A percentile compares a stretch with the other conserved stretches of the same genome.
phyloP scores from a whole-genome alignment of 2,113 vertebrate genomes.

The Sylvicapra grimmia region DNA sequence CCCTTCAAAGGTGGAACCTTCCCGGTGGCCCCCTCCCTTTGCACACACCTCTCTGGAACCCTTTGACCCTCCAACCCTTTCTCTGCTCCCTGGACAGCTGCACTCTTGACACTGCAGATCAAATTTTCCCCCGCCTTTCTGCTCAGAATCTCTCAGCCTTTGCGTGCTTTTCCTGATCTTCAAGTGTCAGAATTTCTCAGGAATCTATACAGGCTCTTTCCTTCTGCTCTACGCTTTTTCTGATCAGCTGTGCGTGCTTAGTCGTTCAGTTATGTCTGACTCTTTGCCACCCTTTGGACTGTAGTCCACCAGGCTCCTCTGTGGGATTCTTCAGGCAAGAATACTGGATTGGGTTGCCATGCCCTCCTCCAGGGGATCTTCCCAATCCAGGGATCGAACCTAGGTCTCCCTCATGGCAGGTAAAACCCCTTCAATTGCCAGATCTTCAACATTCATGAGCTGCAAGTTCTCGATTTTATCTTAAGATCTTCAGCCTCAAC shows the following conservation, averaged over 20 bases:
- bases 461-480: background rate
- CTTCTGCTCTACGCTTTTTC: background rate
- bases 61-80: background rate
- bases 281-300: background rate
- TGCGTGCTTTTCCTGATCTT: background rate
- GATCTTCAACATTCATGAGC: too few species aligned
- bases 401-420: background rate
- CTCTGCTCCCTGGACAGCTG: background rate
- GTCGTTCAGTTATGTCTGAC: background rate
- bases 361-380: background rate
- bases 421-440: background rate
- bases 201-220: background rate
- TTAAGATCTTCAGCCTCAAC: background rate
- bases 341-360: background rate
- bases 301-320: background rate
- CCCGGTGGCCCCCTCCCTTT: accelerated
- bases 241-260: background rate
- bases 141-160: background rate
- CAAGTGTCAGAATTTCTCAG: background rate
- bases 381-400: background rate
- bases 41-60: too few species aligned
- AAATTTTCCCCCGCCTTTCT: background rate
- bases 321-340: background rate
- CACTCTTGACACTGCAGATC: accelerated
- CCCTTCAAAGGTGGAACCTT: background rate